A percentile compares a stretch with the other conserved stretches of the same genome.
phyloP scores from a whole-genome alignment of 2,888 invertebrate species.

The Muschampia plurimacula region DNA sequence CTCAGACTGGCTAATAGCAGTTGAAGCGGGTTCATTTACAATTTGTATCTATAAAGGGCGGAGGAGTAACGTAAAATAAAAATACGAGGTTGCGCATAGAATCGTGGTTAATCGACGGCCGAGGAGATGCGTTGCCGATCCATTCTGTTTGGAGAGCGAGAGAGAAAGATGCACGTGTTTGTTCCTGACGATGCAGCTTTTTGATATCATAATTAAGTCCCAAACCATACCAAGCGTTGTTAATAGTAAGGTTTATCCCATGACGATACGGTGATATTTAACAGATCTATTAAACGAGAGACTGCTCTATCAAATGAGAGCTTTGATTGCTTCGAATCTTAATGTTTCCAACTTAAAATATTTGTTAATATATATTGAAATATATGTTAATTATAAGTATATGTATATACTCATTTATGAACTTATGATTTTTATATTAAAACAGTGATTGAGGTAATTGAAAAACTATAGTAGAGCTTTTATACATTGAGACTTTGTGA shows the following conservation, averaged over 20 bases:
- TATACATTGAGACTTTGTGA: no score
- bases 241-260: conserved; percentile 78
- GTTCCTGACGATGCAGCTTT: conserved; percentile 68
- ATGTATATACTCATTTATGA: no score
- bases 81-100: conserved; percentile 82
- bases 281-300: conserved; percentile 19
- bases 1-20: conserved; percentile 50
- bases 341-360: conserved; percentile 7
- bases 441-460: no score
- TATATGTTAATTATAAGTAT: no score
- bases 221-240: conserved; percentile 58
- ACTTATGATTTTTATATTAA: no score
- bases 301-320: conserved; percentile 14
- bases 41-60: conserved; percentile 50
- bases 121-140: conserved; percentile 51
- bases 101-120: conserved; percentile 83
- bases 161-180: conserved; percentile 56
- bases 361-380: no score
- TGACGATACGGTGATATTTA: conserved; percentile 66
- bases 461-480: no score
- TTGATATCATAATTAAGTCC: conserved; percentile 83
- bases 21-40: conserved; percentile 63
- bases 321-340: conserved; percentile 20
- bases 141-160: conserved; percentile 63
- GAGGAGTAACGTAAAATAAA: conserved; percentile 60